These are phyloP conservation scores for Drosophila mimica DNA, from an alignment of 2,888 invertebrate genomes.

Conservation along the genomic window DNA sequence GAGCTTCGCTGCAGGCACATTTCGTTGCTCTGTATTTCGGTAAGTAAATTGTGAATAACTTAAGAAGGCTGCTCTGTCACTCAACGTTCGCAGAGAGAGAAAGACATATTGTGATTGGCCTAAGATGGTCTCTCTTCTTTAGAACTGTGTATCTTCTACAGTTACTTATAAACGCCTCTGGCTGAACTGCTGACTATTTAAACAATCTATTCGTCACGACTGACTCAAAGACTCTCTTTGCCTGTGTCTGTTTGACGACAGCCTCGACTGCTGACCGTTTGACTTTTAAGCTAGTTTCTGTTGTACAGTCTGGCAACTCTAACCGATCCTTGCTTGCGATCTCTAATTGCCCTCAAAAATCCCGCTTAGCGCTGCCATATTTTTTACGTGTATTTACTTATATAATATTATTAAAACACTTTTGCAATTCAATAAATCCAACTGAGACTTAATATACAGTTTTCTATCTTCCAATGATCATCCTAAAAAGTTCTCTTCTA, in stretches of 20 bases:
- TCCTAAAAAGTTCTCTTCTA: too few relatives aligned
- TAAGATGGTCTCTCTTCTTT: neutral
- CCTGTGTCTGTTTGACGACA: neutral
- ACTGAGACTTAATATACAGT: too few relatives aligned
- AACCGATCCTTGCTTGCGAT: neutral
- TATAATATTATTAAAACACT: neutral
- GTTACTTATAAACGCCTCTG: neutral
- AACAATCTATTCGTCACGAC: neutral
- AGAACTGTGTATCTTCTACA: too few relatives aligned
- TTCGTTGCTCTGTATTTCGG: neutral
- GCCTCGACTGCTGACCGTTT: neutral
- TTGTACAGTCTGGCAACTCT: neutral
- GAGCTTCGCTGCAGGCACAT: neutral
- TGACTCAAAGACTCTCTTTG: neutral
- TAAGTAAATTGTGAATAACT: conserved; percentile 22
- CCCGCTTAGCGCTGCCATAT: neutral
- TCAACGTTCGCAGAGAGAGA: neutral
- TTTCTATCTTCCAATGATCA: too few relatives aligned
- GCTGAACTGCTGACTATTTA: neutral
- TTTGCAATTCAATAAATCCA: neutral
- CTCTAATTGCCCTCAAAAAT: neutral
- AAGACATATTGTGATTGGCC: neutral
- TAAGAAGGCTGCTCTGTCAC: neutral
- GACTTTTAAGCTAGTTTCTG: neutral
- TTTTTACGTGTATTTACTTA: neutral